Evolutionary conservation across 2,888 invertebrate species (phyloP), one percentile per base, ranked within the genome.

Genomic region (Cabera pusaria): DNA sequence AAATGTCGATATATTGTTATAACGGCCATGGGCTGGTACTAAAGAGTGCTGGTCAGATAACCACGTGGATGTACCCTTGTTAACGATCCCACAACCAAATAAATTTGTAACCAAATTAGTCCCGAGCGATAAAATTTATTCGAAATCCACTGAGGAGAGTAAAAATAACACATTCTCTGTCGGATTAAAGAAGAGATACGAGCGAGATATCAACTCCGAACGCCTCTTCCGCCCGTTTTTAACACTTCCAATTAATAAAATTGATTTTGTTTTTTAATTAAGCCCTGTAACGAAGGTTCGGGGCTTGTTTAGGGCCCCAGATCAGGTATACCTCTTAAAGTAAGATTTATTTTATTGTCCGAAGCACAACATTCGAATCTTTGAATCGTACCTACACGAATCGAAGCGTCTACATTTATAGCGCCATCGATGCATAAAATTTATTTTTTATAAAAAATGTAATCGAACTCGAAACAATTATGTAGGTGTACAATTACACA

Each of bases 71-170:
- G 85, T 84, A 80, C 80, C 67, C 86, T 84, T 88, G 86, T 87
- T 88, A 88, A 88, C 87, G 88, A 84, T 77, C 72, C 76, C 71
- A 79, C 83, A 73, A 75, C 84, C 84, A 88, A 87, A 88, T 88
- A 87, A 88, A 88, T 88, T 88, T 87, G 88, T 88, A 88, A 87
- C 88, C 87, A 87, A 88, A 88, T 88, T 88, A 88, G 87, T 86
- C 86, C 78, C 82, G 53, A 74, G 74, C 78, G 88, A 88, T 88
- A 88, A 87, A 88, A 88, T 88, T 87, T 87, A 87, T 88, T 86
- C 82, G 84, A 85, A 79, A 86, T 84, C 81, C 84, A 80, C 80
- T 76, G 81, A 81, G 82, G 70, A 78, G 78, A 87, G 86, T 86
- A 87, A 86, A 88, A 88, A 87, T 87, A 87, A 88, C 86, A 86